Evolutionary conservation across 1,140 invertebrate species (phyloP).

Genomic region (Camponotus floridanus): DNA sequence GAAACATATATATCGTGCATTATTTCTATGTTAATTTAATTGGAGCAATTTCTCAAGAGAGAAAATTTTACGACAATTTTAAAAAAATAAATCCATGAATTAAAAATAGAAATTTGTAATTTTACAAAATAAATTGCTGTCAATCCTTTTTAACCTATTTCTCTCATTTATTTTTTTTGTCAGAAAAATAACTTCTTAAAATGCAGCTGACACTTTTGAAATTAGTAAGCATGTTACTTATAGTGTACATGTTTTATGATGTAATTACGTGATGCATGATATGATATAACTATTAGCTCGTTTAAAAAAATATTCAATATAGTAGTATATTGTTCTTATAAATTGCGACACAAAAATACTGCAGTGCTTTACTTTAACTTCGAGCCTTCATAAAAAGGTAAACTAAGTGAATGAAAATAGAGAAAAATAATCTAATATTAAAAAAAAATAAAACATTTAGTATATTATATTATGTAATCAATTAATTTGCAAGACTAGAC

Average conservation of each 20-base stretch:
- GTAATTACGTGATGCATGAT: neutral
- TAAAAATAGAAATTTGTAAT: neutral
- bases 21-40: neutral
- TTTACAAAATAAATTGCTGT: neutral
- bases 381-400: neutral
- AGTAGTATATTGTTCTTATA: slow-evolving; percentile 2
- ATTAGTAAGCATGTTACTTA: neutral
- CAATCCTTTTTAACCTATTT: neutral
- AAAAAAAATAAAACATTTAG: neutral
- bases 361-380: neutral
- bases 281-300: neutral
- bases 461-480: neutral
- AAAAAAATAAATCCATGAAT: neutral
- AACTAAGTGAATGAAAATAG: neutral
- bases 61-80: neutral
- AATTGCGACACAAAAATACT: neutral
- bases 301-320: neutral
- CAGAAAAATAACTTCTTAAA: neutral
- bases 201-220: neutral
- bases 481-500: neutral
- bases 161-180: neutral
- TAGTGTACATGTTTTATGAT: neutral
- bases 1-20: neutral
- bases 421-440: neutral
- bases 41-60: neutral